A percentile compares a stretch with the other conserved stretches of the same genome.
phyloP scores from a whole-genome alignment of 37 sponge, comb jelly and placozoan genomes.

The Aphrocallistes beatrix region DNA sequence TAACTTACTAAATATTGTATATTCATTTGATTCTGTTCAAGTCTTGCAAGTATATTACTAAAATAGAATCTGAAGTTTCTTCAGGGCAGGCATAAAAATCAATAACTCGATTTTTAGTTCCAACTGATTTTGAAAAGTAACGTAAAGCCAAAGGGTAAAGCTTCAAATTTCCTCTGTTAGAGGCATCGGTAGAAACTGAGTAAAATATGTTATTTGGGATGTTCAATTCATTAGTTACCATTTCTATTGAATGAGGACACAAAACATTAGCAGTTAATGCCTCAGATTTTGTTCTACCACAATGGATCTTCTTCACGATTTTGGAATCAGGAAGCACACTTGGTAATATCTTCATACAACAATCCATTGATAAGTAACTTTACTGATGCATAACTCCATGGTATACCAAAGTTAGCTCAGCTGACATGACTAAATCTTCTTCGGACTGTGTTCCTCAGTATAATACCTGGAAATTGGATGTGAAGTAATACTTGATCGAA shows the following conservation, averaged over 20 bases:
- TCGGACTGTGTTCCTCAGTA: background rate
- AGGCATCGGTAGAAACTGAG: background rate
- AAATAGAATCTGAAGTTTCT: too few species aligned
- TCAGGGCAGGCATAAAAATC: too few species aligned
- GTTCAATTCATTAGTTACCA: background rate
- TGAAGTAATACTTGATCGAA: too few species aligned
- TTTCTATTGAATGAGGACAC: too few species aligned
- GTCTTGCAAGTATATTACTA: slow-evolving; percentile 10
- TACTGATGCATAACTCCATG: background rate
- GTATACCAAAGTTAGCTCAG: too few species aligned
- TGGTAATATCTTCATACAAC: too few species aligned
- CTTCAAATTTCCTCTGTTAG: background rate
- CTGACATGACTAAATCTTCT: too few species aligned
- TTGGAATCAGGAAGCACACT: background rate
- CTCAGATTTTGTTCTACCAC: too few species aligned
- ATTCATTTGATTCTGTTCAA: slow-evolving; percentile 16
- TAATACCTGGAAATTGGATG: background rate
- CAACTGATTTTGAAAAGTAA: too few species aligned
- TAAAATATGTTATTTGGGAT: too few species aligned
- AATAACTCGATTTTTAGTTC: too few species aligned
- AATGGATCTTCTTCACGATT: background rate
- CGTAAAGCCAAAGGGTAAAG: background rate
- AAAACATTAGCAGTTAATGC: too few species aligned
- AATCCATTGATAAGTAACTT: background rate
- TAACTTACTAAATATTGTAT: slow-evolving; percentile 9